Evolutionary conservation across 1,140 invertebrate species (phyloP), one percentile per base, ranked within the genome.

Genomic region (Arctopsyche grandis): DNA sequence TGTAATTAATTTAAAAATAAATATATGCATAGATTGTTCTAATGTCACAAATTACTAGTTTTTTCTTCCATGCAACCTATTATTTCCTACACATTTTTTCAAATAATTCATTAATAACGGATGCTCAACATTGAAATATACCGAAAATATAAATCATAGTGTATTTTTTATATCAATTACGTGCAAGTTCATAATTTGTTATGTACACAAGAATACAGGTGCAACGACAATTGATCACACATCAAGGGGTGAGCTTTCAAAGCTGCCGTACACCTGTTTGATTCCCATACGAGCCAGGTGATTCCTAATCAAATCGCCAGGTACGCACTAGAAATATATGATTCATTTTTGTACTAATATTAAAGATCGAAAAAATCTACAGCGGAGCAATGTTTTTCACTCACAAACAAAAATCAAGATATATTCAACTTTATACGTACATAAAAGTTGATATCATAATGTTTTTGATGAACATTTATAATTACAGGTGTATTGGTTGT

Each of bases 201-300:
- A 71, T 71, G n/a, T 71, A 38, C 56, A 63, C 26, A 76, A 44
- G 60, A 44, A 63, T 38, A 52, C 74, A 76, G 74, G 74, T 76
- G 74, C 43, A 66, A 19, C 48, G 16, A 66, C 74, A 66, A 76
- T 56, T 76, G 29, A 76, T 76, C 52, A 76, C 52, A 60, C 74
- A 21, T 76, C 52, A 63, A 38, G 48, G 74, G 74, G 56, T 5
- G 52, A 38, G 56, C 19, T 63, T 76, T 44, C 71, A 74, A 74
- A 74, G 44, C 44, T 29, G 12, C 48, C 7, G 46, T 63, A 76
- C 74, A 76, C 74, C 74, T 76, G 74, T 76, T 76, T 76, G 26
- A 26, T 76, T 76, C 56, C 12, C 74, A 63, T 63, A 63, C n/a
- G 26, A 14, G 38, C 19, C 73, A 75, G 48, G 73, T 75, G 73